phyloP scores from a whole-genome alignment of 2,888 invertebrate genomes.

The Xanthorhoe designata region DNA sequence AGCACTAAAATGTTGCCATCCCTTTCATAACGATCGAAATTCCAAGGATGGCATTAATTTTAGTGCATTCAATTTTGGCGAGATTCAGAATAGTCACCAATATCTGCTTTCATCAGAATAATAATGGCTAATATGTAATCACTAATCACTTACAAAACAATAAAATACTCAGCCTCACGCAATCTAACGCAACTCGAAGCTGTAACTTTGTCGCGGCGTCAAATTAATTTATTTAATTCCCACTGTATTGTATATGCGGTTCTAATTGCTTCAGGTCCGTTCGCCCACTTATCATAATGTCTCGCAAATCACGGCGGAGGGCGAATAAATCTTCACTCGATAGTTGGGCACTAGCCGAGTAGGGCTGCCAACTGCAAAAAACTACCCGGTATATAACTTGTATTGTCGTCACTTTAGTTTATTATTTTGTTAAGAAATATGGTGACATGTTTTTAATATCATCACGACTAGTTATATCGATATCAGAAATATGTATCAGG shows the following conservation, averaged over 20 bases:
- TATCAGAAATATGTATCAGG: no score
- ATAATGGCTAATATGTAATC: no score
- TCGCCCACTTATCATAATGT: constrained; percentile 84
- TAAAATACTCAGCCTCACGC: constrained; percentile 26
- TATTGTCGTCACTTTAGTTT: constrained; percentile 1
- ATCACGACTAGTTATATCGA: no score
- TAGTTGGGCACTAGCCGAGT: constrained; percentile 55
- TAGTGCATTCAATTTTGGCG: no score
- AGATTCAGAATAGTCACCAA: no score
- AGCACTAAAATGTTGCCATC: no score
- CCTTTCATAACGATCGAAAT: no score
- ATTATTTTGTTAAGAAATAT: no score
- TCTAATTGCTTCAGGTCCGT: constrained; percentile 77
- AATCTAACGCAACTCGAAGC: constrained; percentile 35
- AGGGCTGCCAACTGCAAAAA: constrained; percentile 54
- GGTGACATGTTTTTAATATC: no score
- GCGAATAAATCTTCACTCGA: constrained; percentile 77
- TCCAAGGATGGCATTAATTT: no score
- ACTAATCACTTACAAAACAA: constrained; percentile 17
- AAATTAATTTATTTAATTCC: constrained; percentile 72
- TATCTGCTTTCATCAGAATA: background rate
- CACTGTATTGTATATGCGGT: constrained; percentile 58
- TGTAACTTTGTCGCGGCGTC: constrained; percentile 60
- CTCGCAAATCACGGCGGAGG: constrained; percentile 79
- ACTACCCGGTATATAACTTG: constrained; percentile 3